Percentiles rank a stretch among this genome's conserved stretches.
phyloP scores from a whole-genome alignment of 2,888 invertebrate genomes.

The Epistrophe eligans region DNA sequence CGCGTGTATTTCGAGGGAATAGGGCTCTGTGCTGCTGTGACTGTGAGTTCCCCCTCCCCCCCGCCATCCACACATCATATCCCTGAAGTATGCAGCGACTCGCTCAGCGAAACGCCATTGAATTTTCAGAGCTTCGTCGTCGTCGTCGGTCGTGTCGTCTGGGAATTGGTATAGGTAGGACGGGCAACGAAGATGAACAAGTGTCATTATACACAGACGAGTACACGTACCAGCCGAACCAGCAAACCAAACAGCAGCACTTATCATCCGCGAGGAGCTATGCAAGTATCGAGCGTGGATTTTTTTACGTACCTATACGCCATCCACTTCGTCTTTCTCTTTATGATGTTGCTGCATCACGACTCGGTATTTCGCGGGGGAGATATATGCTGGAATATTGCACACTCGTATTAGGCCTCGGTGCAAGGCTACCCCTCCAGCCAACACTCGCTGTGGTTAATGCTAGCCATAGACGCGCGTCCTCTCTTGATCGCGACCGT shows the following conservation, averaged over 20 bases:
- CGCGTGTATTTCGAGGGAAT: slow-evolving; percentile 1
- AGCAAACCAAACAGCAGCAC: slow-evolving; percentile 71
- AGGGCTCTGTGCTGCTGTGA: slow-evolving; percentile 2
- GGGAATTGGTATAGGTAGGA: not conserved
- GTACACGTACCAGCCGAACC: slow-evolving; percentile 69
- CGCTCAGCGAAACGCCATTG: slow-evolving; percentile 49
- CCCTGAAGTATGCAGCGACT: slow-evolving; percentile 66
- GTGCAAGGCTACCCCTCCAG: slow-evolving; percentile 34
- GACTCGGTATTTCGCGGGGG: not conserved
- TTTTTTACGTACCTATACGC: slow-evolving; percentile 35
- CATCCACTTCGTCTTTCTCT: not conserved
- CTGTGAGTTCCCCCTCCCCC: too few relatives aligned
- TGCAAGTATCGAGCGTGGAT: slow-evolving; percentile 54
- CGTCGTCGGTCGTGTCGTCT: slow-evolving; percentile 10
- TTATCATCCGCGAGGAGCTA: slow-evolving; percentile 56
- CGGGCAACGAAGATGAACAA: slow-evolving; percentile 44
- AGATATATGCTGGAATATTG: slow-evolving; percentile 40
- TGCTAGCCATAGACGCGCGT: slow-evolving; percentile 53
- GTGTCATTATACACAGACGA: slow-evolving; percentile 75
- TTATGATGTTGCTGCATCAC: not conserved
- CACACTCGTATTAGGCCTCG: slow-evolving; percentile 29
- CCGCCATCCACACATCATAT: slow-evolving; percentile 19
- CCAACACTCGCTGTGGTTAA: slow-evolving; percentile 66
- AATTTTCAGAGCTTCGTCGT: slow-evolving; percentile 28
- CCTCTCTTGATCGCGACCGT: slow-evolving; percentile 13